Evolutionary conservation across 2,113 vertebrate genomes (phyloP).

Genomic region (Dermatemys mawii): DNA sequence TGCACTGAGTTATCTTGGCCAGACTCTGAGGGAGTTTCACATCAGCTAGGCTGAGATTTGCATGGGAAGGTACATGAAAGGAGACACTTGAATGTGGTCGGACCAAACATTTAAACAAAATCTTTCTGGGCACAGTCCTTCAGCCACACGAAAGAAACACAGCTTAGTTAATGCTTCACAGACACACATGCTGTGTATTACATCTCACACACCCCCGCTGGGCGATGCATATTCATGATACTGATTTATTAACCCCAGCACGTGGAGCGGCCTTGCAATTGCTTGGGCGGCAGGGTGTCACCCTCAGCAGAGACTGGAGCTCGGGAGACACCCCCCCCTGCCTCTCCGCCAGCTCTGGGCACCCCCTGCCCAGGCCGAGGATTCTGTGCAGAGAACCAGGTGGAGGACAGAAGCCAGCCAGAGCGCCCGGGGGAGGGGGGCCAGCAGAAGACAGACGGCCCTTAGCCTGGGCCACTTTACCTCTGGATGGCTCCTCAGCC

Average conservation of each 20-base stretch:
- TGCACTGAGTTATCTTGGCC: not conserved
- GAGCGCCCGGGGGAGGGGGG: not conserved
- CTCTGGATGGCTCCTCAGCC: not conserved
- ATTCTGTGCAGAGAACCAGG: too few species aligned
- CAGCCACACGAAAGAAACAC: not conserved
- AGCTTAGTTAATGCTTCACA: not conserved
- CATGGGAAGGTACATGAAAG: not conserved
- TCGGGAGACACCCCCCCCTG: not conserved
- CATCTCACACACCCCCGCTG: not conserved
- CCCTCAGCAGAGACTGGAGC: not conserved
- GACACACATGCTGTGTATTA: not conserved
- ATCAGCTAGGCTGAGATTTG: not conserved
- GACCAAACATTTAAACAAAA: not conserved
- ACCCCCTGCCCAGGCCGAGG: not conserved
- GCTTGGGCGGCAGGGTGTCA: not conserved
- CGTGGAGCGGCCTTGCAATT: not conserved
- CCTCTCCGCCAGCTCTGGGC: too few species aligned
- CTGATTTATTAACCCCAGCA: not conserved
- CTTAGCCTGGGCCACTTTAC: not conserved
- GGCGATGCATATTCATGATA: not conserved
- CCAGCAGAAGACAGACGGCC: not conserved
- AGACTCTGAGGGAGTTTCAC: not conserved
- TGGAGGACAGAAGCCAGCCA: too few species aligned
- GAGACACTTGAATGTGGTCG: not conserved
- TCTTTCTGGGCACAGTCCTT: not conserved